Conservation (phyloP, 2,797 vertebrate genomes). For the Sphenodon punctatus region DNA sequence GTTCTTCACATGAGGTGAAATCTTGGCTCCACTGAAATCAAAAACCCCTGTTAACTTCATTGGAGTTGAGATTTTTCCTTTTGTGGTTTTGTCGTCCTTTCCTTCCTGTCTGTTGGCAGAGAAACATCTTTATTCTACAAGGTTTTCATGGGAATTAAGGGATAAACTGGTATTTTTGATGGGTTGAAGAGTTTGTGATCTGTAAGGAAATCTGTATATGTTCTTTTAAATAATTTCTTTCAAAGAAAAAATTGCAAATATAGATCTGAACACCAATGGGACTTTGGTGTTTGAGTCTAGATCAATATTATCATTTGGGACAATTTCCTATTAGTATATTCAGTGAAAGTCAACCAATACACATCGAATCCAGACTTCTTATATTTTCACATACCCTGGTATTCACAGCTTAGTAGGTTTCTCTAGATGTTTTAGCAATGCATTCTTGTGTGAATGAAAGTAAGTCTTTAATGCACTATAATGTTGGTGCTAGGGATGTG, state of each 20-base stretch:
- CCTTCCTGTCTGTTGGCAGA: too few species aligned
- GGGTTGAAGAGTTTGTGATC: too few species aligned
- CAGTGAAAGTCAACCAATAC: background rate
- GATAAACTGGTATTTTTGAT: too few species aligned
- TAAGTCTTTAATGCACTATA: background rate
- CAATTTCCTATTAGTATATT: background rate
- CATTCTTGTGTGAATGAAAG: background rate
- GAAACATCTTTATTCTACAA: too few species aligned
- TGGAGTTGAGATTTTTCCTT: too few species aligned
- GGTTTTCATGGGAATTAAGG: too few species aligned
- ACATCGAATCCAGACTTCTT: background rate
- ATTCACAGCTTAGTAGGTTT: background rate
- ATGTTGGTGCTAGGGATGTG: too few species aligned
- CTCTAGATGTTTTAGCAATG: background rate
- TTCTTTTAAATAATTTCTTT: background rate
- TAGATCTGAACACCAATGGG: background rate
- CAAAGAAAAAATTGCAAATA: background rate
- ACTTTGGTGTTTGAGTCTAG: background rate
- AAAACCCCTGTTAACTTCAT: too few species aligned
- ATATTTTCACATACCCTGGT: background rate
- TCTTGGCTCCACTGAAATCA: too few species aligned
- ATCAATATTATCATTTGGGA: background rate
- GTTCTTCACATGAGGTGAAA: too few species aligned
- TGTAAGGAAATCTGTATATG: too few species aligned
- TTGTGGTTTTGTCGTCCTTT: too few species aligned